phyloP scores from a whole-genome alignment of 2,797 vertebrate species.

The Adelosebastes latens region DNA sequence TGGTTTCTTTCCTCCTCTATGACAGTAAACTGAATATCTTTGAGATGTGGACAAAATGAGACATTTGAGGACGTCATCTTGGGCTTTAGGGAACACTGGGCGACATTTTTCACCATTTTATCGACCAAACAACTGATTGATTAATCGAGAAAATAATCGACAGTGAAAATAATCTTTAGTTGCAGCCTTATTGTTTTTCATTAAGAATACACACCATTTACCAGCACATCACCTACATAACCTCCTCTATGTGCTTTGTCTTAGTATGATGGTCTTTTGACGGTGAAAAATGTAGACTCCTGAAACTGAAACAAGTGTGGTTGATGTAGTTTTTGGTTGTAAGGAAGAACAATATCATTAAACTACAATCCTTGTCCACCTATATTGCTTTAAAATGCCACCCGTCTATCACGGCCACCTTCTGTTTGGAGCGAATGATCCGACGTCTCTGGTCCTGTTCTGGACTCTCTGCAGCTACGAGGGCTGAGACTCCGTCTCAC shows the following conservation, averaged over 20 bases:
- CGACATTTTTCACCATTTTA: no score
- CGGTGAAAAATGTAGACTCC: neutral
- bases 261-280: neutral
- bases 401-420: conserved; percentile 9
- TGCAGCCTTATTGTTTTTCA: neutral
- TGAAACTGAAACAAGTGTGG: neutral
- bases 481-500: conserved; percentile 29
- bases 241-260: neutral
- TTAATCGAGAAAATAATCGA: no score
- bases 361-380: neutral
- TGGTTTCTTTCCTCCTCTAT: no score
- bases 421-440: neutral
- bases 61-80: no score
- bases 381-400: conserved; percentile 15
- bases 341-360: neutral
- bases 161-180: no score
- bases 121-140: no score
- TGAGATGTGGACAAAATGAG: no score
- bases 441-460: neutral
- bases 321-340: neutral
- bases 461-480: conserved; percentile 34
- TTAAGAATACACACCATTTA: neutral
- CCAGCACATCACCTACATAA: neutral
- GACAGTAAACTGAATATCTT: no score
- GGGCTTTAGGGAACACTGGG: no score